phyloP scores from a whole-genome alignment of 2,888 invertebrate species.

The Zaprionus lineosus region DNA sequence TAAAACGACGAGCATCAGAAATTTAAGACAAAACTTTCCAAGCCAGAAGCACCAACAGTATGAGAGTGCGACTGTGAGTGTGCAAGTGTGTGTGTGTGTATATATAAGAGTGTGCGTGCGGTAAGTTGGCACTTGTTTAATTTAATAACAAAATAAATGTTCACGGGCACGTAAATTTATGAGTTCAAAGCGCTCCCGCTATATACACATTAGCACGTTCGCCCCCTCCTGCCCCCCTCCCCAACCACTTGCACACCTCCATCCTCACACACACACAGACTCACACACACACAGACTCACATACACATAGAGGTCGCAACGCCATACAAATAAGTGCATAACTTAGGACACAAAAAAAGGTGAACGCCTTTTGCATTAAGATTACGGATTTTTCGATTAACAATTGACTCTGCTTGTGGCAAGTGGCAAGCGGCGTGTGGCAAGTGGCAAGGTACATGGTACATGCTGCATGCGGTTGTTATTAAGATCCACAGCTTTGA shows the following conservation, averaged over 20 bases:
- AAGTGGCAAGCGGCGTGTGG: conserved; percentile 3
- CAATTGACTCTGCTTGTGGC: conserved; percentile 14
- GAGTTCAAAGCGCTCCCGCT: conserved; percentile 56
- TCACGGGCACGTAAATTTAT: conserved; percentile 80
- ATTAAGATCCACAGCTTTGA: too few species aligned
- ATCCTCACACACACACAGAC: not conserved
- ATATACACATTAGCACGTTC: conserved; percentile 65
- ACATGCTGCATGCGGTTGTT: not conserved
- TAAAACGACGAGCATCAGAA: conserved; percentile 63
- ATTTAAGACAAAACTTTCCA: conserved; percentile 64
- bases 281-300: not conserved
- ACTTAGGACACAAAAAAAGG: conserved; percentile 42
- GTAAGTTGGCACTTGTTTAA: conserved; percentile 70
- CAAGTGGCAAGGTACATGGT: not conserved
- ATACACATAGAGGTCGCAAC: not conserved
- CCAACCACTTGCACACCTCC: not conserved
- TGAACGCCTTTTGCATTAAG: conserved; percentile 23
- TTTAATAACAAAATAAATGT: conserved; percentile 82
- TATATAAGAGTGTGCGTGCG: conserved; percentile 12
- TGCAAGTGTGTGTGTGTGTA: conserved; percentile 9
- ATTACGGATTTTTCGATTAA: too few species aligned
- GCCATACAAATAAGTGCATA: conserved; percentile 37
- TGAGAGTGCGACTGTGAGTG: conserved; percentile 38
- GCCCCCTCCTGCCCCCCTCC: conserved; percentile 4
- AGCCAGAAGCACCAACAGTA: conserved; percentile 57